These are phyloP conservation scores for Periophthalmodon schlosseri DNA, from an alignment of 2,113 vertebrate species.

Conservation along the genomic window DNA sequence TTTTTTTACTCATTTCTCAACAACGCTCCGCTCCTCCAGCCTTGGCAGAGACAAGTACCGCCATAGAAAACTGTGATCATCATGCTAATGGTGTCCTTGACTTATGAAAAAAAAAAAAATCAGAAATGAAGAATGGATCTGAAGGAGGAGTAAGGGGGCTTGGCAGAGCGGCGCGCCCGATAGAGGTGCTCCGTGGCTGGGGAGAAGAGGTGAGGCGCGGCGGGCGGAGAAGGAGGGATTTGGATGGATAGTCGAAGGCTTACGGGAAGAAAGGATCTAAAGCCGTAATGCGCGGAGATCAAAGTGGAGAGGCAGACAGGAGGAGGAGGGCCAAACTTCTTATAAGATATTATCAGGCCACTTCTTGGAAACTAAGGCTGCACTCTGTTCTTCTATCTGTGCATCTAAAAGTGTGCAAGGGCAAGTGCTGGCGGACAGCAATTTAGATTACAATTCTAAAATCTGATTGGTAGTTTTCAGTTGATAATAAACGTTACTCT, in stretches of 20 bases:
- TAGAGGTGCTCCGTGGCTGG: conserved; percentile 16
- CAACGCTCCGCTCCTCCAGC: conserved; percentile 29
- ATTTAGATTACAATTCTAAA: no score
- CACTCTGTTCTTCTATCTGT: neutral
- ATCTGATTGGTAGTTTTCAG: no score
- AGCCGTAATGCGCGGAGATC: conserved; percentile 40
- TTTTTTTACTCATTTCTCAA: conserved; percentile 14
- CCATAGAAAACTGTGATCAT: conserved; percentile 63
- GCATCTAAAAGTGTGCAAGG: neutral
- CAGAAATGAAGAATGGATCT: neutral
- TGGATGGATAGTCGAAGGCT: conserved; percentile 45
- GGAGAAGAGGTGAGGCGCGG: neutral
- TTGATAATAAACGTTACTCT: no score
- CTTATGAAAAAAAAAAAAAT: conserved; percentile 53
- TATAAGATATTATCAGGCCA: conserved; percentile 52
- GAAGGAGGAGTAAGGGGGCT: conserved; percentile 14
- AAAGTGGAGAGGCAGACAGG: conserved; percentile 54
- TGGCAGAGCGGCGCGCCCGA: conserved; percentile 15
- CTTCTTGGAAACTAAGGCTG: conserved; percentile 40
- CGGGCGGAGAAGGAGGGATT: conserved; percentile 5
- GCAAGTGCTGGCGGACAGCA: neutral
- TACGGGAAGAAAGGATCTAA: conserved; percentile 36
- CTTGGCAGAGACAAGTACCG: conserved; percentile 51
- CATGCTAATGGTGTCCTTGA: conserved; percentile 73
- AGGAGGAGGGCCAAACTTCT: conserved; percentile 56